Conservation (phyloP, 2,797 vertebrate genomes). For the Enteromius treurensis region DNA sequence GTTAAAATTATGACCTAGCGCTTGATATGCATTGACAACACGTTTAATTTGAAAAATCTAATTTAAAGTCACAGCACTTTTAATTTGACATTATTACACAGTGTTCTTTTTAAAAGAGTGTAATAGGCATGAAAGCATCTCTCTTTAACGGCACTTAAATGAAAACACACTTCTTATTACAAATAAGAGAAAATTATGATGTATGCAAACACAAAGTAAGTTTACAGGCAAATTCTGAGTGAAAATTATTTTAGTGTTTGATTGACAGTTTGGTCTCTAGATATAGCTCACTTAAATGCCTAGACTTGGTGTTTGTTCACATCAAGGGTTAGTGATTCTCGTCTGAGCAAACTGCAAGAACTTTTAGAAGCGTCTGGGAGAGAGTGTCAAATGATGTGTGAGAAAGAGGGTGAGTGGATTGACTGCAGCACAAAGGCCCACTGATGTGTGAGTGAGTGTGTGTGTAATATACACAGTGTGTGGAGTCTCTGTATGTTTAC, state of each 20-base stretch:
- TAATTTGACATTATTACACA: not conserved
- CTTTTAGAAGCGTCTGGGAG: not conserved
- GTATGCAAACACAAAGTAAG: too few relatives aligned
- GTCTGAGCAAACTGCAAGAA: not conserved
- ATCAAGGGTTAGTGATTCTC: not conserved
- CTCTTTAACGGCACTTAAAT: not conserved
- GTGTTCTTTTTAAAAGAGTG: not conserved
- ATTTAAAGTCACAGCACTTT: not conserved
- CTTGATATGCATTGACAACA: not conserved
- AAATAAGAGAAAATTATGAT: not conserved
- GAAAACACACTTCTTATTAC: not conserved
- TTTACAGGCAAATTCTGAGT: not conserved
- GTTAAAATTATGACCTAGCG: not conserved
- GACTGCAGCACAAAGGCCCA: slow-evolving; percentile 52
- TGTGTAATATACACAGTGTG: slow-evolving; percentile 50
- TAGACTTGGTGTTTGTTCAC: not conserved
- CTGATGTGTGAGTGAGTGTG: slow-evolving; percentile 29
- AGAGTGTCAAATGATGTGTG: slow-evolving; percentile 7
- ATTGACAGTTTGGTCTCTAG: not conserved
- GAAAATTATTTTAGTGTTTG: not conserved
- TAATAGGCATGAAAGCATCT: not conserved
- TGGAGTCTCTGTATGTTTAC: slow-evolving; percentile 49
- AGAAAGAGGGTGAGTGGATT: slow-evolving; percentile 9
- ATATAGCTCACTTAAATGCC: not conserved
- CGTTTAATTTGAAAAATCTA: not conserved